Evolutionary conservation across 92 coral and sea anemone species (phyloP).

Genomic region (Siderastrea radians): DNA sequence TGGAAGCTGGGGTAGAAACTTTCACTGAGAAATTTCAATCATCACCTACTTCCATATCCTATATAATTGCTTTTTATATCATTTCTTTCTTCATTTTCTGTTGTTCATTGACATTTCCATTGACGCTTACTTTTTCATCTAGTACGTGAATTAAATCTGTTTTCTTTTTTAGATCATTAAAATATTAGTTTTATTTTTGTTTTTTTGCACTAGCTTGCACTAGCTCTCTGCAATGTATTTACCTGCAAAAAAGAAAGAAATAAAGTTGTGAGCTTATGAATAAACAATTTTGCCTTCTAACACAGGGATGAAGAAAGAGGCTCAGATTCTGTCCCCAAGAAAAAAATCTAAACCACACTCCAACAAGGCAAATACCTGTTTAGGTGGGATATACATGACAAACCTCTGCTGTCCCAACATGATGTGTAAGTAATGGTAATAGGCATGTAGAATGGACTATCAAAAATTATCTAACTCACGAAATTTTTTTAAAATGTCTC

Average conservation of each 20-base stretch:
- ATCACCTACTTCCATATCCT: slow-evolving; percentile 1
- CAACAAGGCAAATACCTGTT: no score
- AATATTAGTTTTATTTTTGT: not conserved
- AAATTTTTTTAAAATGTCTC: no score
- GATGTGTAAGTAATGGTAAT: no score
- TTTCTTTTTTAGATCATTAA: slow-evolving; percentile 22
- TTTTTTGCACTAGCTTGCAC: slow-evolving; percentile 22
- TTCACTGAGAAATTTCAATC: slow-evolving; percentile 1
- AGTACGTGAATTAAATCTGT: not conserved
- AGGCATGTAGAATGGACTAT: no score
- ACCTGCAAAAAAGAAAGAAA: slow-evolving; percentile 69
- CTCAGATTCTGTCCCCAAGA: no score
- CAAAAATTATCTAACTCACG: no score
- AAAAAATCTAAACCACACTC: no score
- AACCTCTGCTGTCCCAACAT: no score
- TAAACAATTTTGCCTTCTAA: no score
- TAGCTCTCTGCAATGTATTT: slow-evolving; percentile 96
- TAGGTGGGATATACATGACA: no score
- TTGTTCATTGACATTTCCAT: slow-evolving; percentile 40
- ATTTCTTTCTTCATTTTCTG: slow-evolving; percentile 6
- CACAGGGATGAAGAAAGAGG: no score
- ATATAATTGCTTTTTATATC: slow-evolving; percentile 20
- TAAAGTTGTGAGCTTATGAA: no score
- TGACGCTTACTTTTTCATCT: not conserved
- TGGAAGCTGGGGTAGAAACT: not conserved